Conservation (phyloP, 1,140 invertebrate species). For the Gonioctena quinquepunctata region DNA sequence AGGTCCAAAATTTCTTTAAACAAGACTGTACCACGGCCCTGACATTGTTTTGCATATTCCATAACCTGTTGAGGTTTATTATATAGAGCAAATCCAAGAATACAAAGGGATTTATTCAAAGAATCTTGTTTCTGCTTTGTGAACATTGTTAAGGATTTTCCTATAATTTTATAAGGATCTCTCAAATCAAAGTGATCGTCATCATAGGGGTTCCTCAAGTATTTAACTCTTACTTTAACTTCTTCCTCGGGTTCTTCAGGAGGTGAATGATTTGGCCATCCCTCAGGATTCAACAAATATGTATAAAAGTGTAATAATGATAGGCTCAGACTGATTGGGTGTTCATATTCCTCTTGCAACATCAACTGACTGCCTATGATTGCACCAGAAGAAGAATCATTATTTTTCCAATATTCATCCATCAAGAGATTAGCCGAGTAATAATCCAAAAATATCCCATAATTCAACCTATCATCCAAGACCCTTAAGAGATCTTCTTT, state of each 20-base stretch:
- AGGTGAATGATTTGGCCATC: slow-evolving; percentile 59
- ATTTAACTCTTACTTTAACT: slow-evolving; percentile 77
- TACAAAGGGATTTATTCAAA: slow-evolving; percentile 66
- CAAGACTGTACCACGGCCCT: slow-evolving; percentile 49
- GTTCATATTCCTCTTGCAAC: slow-evolving; percentile 84
- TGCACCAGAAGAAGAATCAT: slow-evolving; percentile 74
- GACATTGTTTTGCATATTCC: slow-evolving; percentile 53
- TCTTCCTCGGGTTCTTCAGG: slow-evolving; percentile 64
- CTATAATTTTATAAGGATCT: slow-evolving; percentile 69
- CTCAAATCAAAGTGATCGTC: slow-evolving; percentile 87
- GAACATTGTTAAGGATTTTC: slow-evolving; percentile 76
- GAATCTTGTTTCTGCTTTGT: slow-evolving; percentile 60
- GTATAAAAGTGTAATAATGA: slow-evolving; percentile 76
- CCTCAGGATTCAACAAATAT: slow-evolving; percentile 66
- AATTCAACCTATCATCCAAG: slow-evolving; percentile 80
- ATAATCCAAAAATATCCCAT: slow-evolving; percentile 87
- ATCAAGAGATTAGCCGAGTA: slow-evolving; percentile 81
- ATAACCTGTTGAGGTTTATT: slow-evolving; percentile 68
- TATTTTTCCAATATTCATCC: slow-evolving; percentile 73
- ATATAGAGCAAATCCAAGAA: slow-evolving; percentile 71
- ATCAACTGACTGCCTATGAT: slow-evolving; percentile 78
- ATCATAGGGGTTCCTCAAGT: slow-evolving; percentile 77
- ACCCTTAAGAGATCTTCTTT: slow-evolving; percentile 70
- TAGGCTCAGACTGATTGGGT: slow-evolving; percentile 72
- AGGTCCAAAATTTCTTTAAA: slow-evolving; percentile 56